Evolutionary conservation across 2,797 vertebrate genomes (phyloP), one percentile per base, ranked within the genome.

Genomic region (Microhierax caerulescens): DNA sequence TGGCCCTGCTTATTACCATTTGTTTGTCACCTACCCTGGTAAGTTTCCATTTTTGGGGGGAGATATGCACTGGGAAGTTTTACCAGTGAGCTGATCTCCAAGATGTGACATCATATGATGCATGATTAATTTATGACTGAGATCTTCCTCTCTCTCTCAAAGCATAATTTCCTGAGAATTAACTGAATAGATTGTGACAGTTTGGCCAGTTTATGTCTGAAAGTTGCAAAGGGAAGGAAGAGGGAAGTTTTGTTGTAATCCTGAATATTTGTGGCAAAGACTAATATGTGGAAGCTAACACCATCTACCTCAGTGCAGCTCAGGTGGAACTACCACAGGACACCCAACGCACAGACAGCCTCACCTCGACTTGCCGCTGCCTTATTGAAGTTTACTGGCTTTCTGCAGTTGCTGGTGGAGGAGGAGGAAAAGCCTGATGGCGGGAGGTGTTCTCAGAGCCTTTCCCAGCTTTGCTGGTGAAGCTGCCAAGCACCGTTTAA

Each of bases 221-320:
- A 61, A 78, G 34, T 17, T 70, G 30, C 18, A 27, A 67, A 25
- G 0, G 0, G 20, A 69, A 69, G 37, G 30, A 82, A 61, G 37
- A 45, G 9, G n/a, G 30, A 63, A 12, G 12, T 67, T 81, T 53
- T 54, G 2, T 10, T 50, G 32, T 50, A 50, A 91, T 65, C 54
- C 36, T 85, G 50, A 37, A 27, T 51, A 57, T 20, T 69, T 74
- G 34, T 32, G 75, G 43, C 50, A n/a, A 25, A 20, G 39, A 25
- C 20, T 8, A 2, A 37, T 5, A 9, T 0, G 1, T 64, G 34
- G 53, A 39, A 79, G 13, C 4, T 77, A 53, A 69, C 3, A 2
- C 9, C 12, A 37, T 37, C 69, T 79, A 14, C 36, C 20, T 60
- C 21, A 51, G 0, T 0, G 6, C 13, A 70, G 53, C 45, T 45